Percentiles rank a stretch among this genome's conserved stretches.
Conservation (phyloP, 2,113 vertebrate genomes). For the Cyrtonyx montezumae region DNA sequence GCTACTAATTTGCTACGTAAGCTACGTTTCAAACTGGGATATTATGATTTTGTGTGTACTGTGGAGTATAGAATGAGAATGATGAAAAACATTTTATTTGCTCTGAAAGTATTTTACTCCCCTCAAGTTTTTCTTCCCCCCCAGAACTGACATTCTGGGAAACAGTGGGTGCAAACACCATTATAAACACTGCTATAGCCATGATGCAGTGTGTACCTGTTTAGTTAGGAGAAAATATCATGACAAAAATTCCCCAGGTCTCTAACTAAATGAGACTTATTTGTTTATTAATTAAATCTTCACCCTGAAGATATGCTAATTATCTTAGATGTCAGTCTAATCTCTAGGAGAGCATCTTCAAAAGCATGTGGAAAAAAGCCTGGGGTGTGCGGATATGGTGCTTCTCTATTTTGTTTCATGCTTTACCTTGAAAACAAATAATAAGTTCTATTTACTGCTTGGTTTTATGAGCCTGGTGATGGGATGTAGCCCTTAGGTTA, state of each 20-base stretch:
- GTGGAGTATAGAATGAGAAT: neutral
- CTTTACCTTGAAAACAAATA: constrained; percentile 18
- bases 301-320: neutral
- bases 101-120: neutral
- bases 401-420: neutral
- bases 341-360: constrained; percentile 29
- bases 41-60: neutral
- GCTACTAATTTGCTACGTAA: neutral
- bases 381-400: neutral
- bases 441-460: neutral
- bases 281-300: constrained; percentile 37
- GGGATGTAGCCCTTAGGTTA: neutral
- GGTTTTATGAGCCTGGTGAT: neutral
- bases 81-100: neutral
- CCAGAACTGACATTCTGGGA: neutral
- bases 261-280: neutral
- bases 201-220: neutral
- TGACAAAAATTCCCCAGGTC: neutral
- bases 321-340: neutral
- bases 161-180: neutral
- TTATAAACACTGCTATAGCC: neutral
- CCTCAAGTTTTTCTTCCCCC: neutral
- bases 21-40: neutral
- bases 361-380: neutral
- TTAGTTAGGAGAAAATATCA: neutral